A percentile compares a stretch with the other conserved stretches of the same genome.
Conservation (phyloP, 2,797 vertebrate genomes). For the Bovichtus variegatus region DNA sequence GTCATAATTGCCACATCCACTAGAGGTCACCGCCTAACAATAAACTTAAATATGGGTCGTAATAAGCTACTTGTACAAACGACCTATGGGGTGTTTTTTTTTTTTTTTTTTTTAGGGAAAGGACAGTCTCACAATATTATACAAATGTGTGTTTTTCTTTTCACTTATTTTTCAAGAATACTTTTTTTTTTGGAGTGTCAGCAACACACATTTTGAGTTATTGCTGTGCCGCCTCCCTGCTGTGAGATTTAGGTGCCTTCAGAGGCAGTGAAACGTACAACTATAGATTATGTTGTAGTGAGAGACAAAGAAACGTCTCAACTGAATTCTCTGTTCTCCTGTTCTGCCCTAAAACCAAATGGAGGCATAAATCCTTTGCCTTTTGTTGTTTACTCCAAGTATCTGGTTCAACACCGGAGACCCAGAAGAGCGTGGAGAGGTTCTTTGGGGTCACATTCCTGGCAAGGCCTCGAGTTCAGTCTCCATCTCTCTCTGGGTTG, state of each 20-base stretch:
- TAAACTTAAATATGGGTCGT: too few species aligned
- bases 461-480: conserved; percentile 2
- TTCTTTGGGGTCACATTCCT: conserved; percentile 36
- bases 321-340: conserved; percentile 36
- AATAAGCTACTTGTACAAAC: too few species aligned
- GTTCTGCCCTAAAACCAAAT: conserved; percentile 62
- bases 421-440: conserved; percentile 23
- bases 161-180: background rate
- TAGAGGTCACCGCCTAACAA: too few species aligned
- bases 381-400: conserved; percentile 46
- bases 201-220: background rate
- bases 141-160: background rate
- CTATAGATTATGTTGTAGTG: conserved; percentile 36
- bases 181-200: background rate
- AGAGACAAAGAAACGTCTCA: conserved; percentile 37
- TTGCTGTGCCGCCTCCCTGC: background rate
- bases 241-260: conserved; percentile 9
- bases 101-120: too few species aligned
- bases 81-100: too few species aligned
- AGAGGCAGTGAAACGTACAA: conserved; percentile 20
- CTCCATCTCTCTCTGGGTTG: conserved; percentile 1
- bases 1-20: too few species aligned
- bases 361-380: conserved; percentile 58
- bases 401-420: conserved; percentile 41
- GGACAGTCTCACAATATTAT: too few species aligned